phyloP scores from a whole-genome alignment of 2,888 invertebrate genomes.

The Calameuta pallipes region DNA sequence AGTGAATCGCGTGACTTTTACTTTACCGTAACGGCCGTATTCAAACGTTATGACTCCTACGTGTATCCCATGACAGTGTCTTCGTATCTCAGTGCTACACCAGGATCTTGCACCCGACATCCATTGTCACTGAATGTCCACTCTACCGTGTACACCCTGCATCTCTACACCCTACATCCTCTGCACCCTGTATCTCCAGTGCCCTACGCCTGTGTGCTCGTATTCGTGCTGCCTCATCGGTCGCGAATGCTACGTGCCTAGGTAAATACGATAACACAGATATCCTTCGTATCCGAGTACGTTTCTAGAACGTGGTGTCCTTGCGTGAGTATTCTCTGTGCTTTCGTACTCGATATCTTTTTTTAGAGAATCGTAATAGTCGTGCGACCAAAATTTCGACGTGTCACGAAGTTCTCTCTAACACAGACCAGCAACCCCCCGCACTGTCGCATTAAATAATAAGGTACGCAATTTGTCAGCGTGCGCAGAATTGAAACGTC shows the following conservation, averaged over 20 bases:
- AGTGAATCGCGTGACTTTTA: not conserved
- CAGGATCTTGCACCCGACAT: conserved; percentile 6
- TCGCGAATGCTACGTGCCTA: not conserved
- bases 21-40: too few relatives aligned
- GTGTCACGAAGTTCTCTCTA: not conserved
- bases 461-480: conserved; percentile 43
- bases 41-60: not conserved
- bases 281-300: not conserved
- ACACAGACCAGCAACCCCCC: not conserved
- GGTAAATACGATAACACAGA: not conserved
- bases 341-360: not conserved
- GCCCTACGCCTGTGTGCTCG: not conserved
- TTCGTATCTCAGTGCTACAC: not conserved
- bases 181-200: not conserved
- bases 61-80: not conserved
- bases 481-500: conserved; percentile 44
- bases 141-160: conserved; percentile 10
- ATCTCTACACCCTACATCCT: not conserved
- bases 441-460: conserved; percentile 32
- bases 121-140: conserved; percentile 15
- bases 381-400: too few relatives aligned
- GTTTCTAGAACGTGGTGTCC: not conserved
- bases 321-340: not conserved
- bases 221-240: not conserved
- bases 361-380: conserved; percentile 16